Percentiles rank a stretch among this genome's conserved stretches.
phyloP scores from a whole-genome alignment of 2,113 vertebrate species.

The Myrmophylax atrothorax region DNA sequence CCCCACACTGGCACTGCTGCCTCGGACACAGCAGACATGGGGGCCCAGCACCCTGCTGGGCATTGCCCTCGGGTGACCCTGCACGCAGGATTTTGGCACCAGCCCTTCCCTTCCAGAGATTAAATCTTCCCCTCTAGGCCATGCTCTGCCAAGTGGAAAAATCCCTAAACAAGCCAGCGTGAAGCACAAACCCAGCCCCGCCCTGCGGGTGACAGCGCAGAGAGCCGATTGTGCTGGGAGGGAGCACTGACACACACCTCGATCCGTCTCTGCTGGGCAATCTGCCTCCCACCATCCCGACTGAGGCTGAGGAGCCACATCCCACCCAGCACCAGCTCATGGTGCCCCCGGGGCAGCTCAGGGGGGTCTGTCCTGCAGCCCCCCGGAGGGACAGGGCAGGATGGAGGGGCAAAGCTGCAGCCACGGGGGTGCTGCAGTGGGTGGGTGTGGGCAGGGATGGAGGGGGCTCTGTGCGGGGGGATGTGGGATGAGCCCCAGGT shows the following conservation, averaged over 20 bases:
- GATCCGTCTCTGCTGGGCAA: accelerated
- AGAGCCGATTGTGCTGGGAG: accelerated
- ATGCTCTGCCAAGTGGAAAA: background rate
- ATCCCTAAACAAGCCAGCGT: background rate
- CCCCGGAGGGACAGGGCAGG: background rate
- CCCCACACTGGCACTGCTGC: background rate
- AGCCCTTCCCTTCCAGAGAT: background rate
- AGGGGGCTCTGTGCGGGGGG: background rate
- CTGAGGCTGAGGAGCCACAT: accelerated
- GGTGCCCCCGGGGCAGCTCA: background rate
- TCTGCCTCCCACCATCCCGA: accelerated
- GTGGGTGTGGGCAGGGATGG: accelerated
- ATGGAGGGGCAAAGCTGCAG: background rate
- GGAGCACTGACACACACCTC: background rate
- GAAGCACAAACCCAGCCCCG: background rate
- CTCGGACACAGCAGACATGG: background rate
- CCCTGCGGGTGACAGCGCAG: background rate
- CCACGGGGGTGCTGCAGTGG: accelerated
- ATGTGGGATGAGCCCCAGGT: background rate
- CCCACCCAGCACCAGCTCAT: background rate
- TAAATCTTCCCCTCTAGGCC: background rate
- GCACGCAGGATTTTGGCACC: background rate
- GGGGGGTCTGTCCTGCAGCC: background rate
- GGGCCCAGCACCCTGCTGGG: background rate
- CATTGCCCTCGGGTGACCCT: background rate